These are phyloP conservation scores for Corvus hawaiiensis DNA, from an alignment of 2,113 vertebrate genomes.

Conservation along the genomic window DNA sequence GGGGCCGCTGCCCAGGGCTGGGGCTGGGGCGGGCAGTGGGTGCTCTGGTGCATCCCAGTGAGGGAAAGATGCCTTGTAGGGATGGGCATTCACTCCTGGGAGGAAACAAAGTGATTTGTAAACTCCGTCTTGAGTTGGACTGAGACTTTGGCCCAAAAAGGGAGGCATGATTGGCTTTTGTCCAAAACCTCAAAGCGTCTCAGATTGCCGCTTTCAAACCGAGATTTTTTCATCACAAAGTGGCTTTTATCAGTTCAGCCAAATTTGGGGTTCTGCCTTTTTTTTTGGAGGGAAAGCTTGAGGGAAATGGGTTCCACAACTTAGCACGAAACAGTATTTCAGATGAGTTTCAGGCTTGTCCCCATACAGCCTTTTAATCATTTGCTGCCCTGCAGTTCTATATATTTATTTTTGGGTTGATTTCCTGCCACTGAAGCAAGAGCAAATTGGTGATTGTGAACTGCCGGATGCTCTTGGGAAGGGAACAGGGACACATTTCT, in stretches of 20 bases:
- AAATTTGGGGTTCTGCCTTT: background rate
- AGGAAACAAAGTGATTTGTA: background rate
- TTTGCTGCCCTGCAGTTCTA: background rate
- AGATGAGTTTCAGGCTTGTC: background rate
- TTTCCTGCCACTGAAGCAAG: background rate
- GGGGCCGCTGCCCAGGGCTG: rapidly evolving
- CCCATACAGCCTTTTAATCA: background rate
- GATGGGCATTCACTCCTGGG: background rate
- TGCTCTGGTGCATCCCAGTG: background rate
- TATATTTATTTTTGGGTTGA: background rate
- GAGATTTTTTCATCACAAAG: background rate
- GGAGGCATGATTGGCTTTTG: background rate
- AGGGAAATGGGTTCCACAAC: background rate
- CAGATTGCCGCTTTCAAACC: background rate
- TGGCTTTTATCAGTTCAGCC: background rate
- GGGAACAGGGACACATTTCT: rapidly evolving
- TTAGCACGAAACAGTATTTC: rapidly evolving
- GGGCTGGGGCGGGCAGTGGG: background rate
- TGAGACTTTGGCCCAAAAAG: background rate
- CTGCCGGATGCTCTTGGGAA: background rate
- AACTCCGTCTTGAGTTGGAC: background rate
- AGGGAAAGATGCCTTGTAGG: background rate
- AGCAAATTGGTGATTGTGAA: background rate
- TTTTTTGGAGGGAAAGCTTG: background rate
- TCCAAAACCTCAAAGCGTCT: background rate